A percentile compares a stretch with the other conserved stretches of the same genome.
Conservation (phyloP, 2,797 vertebrate genomes). For the Phrynocephalus forsythii region DNA sequence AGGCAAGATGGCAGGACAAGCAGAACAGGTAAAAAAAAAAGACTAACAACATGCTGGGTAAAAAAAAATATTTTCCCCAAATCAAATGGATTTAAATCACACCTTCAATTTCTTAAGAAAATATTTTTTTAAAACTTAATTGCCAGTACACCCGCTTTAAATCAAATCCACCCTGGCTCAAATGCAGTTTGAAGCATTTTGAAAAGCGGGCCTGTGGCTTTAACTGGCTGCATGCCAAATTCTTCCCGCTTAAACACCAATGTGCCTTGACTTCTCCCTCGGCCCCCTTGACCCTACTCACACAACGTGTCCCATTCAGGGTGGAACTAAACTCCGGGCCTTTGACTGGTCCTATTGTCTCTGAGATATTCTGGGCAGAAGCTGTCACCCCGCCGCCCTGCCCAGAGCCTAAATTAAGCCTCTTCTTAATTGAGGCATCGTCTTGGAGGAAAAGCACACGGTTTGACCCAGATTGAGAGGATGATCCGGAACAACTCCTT, state of each 20-base stretch:
- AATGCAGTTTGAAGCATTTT: too few species aligned
- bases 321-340: conserved; percentile 27
- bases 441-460: neutral
- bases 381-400: neutral
- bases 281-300: conserved; percentile 35
- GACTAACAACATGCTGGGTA: too few species aligned
- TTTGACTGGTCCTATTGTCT: conserved; percentile 35
- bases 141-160: too few species aligned
- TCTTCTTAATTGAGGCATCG: neutral
- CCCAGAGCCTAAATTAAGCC: accelerated
- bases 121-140: too few species aligned
- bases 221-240: conserved; percentile 44
- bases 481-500: neutral
- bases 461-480: neutral
- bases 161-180: neutral
- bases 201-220: conserved; percentile 19
- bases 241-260: neutral
- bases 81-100: too few species aligned
- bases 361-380: conserved; percentile 57
- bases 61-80: too few species aligned
- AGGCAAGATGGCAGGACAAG: too few species aligned
- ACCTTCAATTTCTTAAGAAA: too few species aligned
- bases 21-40: too few species aligned
- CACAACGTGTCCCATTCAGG: conserved; percentile 62
- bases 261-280: neutral